phyloP scores from a whole-genome alignment of 2,888 invertebrate species.

The Aphrophora alni region DNA sequence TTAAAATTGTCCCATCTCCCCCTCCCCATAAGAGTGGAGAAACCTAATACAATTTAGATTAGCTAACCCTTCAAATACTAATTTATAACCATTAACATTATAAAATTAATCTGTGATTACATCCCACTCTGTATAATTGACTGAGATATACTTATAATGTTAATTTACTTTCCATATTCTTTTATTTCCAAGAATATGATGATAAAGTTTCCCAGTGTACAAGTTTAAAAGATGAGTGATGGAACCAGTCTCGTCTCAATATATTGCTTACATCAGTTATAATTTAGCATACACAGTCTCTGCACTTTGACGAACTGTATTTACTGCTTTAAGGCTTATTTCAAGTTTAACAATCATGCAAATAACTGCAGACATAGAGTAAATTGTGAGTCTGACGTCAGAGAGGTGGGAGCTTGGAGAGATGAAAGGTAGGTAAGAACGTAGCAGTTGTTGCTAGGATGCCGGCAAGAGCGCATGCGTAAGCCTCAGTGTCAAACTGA shows the following conservation, averaged over 20 bases:
- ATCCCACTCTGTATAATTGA: no score
- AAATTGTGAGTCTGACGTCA: slow-evolving; percentile 5
- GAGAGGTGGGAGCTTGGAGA: slow-evolving; percentile 7
- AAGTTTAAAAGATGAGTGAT: not conserved
- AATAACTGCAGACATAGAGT: not conserved
- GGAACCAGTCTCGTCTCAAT: not conserved
- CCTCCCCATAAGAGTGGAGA: no score
- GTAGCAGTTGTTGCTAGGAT: not conserved
- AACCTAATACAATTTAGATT: no score
- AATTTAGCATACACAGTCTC: not conserved
- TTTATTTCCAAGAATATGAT: not conserved
- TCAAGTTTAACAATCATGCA: slow-evolving; percentile 6
- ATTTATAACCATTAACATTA: no score
- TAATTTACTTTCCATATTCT: no score
- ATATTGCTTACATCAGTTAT: not conserved
- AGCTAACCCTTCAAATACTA: no score
- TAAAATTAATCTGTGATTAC: no score
- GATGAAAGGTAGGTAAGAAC: not conserved
- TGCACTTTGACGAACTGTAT: not conserved
- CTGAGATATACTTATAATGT: no score
- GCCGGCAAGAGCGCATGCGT: not conserved
- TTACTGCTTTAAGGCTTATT: slow-evolving; percentile 2
- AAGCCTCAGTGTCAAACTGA: not conserved
- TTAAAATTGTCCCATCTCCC: no score
- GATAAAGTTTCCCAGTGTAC: not conserved